phyloP scores from a whole-genome alignment of 2,797 vertebrate genomes.

The Nannoperca australis region DNA sequence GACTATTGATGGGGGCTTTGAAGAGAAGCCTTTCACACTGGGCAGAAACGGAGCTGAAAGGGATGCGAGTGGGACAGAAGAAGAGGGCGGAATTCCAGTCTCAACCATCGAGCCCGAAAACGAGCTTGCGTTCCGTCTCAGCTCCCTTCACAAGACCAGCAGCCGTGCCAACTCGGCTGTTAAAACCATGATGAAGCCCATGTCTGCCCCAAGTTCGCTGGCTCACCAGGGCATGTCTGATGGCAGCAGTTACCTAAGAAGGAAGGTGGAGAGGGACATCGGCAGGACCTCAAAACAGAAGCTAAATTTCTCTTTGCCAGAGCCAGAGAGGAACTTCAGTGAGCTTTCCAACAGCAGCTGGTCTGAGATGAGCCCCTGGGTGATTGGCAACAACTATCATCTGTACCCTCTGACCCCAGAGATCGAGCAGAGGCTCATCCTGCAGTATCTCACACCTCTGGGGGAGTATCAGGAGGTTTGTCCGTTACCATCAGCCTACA shows the following conservation, averaged over 20 bases:
- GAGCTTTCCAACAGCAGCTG: conserved; percentile 99
- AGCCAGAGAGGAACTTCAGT: conserved; percentile 92
- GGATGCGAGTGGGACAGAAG: conserved; percentile 81
- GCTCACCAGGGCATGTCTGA: conserved; percentile 74
- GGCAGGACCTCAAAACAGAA: conserved; percentile 93
- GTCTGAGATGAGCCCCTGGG: conserved; percentile 99
- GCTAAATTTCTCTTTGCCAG: conserved; percentile 91
- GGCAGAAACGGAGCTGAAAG: conserved; percentile 82
- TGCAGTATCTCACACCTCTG: conserved; percentile 96
- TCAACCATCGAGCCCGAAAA: conserved; percentile 77
- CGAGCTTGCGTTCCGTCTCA: conserved; percentile 86
- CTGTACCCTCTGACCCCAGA: conserved; percentile 95
- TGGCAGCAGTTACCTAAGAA: conserved; percentile 77
- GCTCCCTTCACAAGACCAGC: conserved; percentile 88
- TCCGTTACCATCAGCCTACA: conserved; percentile 9
- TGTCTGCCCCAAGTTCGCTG: conserved; percentile 76
- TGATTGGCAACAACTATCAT: conserved; percentile 98
- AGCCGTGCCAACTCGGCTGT: conserved; percentile 87
- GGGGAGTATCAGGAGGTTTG: conserved; percentile 99
- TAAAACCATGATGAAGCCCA: conserved; percentile 88
- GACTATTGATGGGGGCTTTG: conserved; percentile 94
- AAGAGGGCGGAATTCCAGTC: conserved; percentile 76
- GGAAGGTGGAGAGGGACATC: conserved; percentile 88
- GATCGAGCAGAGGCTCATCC: conserved; percentile 97
- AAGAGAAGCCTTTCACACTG: conserved; percentile 85